Conservation (phyloP, 2,113 vertebrate species). For the Cyprinus carpio region DNA sequence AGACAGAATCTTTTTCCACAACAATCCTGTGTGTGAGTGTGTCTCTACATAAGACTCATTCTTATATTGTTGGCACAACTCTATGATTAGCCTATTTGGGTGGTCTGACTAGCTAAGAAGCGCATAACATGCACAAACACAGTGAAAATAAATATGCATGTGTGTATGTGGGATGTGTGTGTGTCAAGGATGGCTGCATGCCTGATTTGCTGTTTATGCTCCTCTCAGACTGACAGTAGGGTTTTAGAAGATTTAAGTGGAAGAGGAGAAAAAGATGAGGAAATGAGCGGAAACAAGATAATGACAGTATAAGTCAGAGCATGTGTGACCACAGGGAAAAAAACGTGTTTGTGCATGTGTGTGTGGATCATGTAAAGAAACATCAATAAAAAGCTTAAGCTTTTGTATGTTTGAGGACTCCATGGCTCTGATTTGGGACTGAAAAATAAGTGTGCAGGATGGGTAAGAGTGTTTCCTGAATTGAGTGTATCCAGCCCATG, state of each 20-base stretch:
- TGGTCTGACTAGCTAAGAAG: slow-evolving; percentile 58
- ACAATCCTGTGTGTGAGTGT: slow-evolving; percentile 30
- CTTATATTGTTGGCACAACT: slow-evolving; percentile 43
- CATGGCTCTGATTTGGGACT: slow-evolving; percentile 24
- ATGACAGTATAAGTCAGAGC: slow-evolving; percentile 61
- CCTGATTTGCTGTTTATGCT: slow-evolving; percentile 52
- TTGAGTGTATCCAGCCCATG: neutral
- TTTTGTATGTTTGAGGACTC: neutral
- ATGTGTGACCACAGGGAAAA: slow-evolving; percentile 53
- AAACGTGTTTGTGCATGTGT: slow-evolving; percentile 44
- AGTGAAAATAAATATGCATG: slow-evolving; percentile 35
- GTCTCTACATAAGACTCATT: neutral
- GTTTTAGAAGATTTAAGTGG: slow-evolving; percentile 45
- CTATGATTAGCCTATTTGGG: slow-evolving; percentile 57
- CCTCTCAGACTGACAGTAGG: slow-evolving; percentile 48
- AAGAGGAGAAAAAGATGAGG: slow-evolving; percentile 44
- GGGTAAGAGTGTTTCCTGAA: too few relatives aligned
- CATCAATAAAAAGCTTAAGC: slow-evolving; percentile 21
- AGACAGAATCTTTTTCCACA: slow-evolving; percentile 32
- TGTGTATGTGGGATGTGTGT: slow-evolving; percentile 31
- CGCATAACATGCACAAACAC: slow-evolving; percentile 21
- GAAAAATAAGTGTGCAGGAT: too few relatives aligned
- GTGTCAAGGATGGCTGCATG: slow-evolving; percentile 19
- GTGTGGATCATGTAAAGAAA: slow-evolving; percentile 18
- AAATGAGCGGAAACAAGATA: slow-evolving; percentile 57